phyloP scores from a whole-genome alignment of 2,113 vertebrate species.

The Pithys albifrons region DNA sequence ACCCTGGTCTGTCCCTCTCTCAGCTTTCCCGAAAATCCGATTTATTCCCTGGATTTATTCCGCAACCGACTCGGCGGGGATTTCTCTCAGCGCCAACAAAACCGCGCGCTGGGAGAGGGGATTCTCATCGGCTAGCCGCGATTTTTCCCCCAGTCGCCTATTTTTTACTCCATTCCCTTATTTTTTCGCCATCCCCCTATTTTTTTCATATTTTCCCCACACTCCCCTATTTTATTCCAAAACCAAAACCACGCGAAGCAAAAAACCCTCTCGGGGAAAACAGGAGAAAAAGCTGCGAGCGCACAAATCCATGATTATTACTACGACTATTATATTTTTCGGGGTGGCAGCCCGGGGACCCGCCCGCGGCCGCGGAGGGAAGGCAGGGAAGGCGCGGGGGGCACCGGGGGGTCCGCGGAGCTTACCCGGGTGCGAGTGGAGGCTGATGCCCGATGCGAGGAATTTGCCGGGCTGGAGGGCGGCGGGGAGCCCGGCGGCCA shows the following conservation, averaged over 20 bases:
- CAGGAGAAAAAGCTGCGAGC: neutral
- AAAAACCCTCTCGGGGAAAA: neutral
- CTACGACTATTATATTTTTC: neutral
- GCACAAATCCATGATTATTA: neutral
- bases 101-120: neutral
- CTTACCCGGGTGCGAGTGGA: constrained; percentile 92
- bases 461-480: constrained; percentile 89
- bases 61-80: neutral
- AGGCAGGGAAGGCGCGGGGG: neutral
- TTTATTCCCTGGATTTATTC: neutral
- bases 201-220: neutral
- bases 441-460: constrained; percentile 87
- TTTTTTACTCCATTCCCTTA: neutral
- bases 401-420: neutral
- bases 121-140: neutral
- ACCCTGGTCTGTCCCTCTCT: neutral
- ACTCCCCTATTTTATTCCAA: no score
- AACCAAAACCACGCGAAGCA: neutral
- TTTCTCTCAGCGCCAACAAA: neutral
- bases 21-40: neutral
- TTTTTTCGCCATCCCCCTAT: neutral
- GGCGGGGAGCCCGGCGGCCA: constrained; percentile 83
- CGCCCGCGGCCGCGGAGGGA: neutral
- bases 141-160: neutral
- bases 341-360: neutral